Evolutionary conservation across 1,140 invertebrate genomes (phyloP), one percentile per base, ranked within the genome.

Genomic region (Drosophila lini): DNA sequence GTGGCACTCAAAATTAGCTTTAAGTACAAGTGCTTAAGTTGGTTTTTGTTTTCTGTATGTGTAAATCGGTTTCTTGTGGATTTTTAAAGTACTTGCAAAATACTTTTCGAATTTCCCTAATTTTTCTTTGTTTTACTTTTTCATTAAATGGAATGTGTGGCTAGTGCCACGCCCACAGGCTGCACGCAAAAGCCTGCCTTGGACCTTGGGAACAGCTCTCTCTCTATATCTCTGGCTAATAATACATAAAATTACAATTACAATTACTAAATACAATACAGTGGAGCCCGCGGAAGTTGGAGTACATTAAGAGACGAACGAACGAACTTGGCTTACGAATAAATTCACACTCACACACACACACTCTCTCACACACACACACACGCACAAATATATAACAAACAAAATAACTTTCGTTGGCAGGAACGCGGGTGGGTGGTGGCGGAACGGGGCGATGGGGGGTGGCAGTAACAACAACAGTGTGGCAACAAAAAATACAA

Each of bases 11-110:
- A 85, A 40, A 69, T 77, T 73, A 74, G 59, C 79, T 65, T 86
- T 86, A 86, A 86, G 83, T 86, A 86, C 83, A 89, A 83, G 60
- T 88, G 83, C 76, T 86, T 86, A 86, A 86, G 83, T 11, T 32
- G 11, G 16, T 16, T 10, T 55, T 32, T 16, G 16, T 16, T 10
- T 55, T 38, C 45, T 47, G 45, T 8, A 13, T n/a, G 45, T 48
- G 42, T 65, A 59, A 48, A 45, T 61, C 13, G 44, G 31, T 52
- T 47, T n/a, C 41, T 25, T 11, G 22, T 45, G 19, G 19, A 31
- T 45, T 67, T 70, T 76, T 69, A 74, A 80, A 80, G 78, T 80
- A 80, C 77, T 80, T 56, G 73, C 42, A 50, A 76, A 76, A 80
- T 83, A 80, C 81, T 79, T 84, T 83, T 44, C 22, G 48, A 50